Conservation (phyloP, 2,113 vertebrate species). For the Gambusia holbrooki region DNA sequence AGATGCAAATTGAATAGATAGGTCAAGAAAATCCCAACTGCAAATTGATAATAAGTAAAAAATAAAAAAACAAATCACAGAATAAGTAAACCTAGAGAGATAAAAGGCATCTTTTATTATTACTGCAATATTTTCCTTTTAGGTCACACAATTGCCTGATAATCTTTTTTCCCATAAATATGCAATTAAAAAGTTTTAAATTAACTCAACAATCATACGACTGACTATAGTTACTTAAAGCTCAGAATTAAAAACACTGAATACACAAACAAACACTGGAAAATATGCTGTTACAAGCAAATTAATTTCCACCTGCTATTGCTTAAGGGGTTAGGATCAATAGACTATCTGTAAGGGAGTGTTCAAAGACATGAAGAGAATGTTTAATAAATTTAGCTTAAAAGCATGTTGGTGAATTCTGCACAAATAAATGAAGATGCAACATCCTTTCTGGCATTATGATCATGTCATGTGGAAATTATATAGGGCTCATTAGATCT, state of each 20-base stretch:
- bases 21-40: not conserved
- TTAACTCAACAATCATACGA: not conserved
- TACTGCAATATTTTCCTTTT: not conserved
- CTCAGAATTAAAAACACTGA: not conserved
- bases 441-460: constrained; percentile 6
- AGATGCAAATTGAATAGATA: not conserved
- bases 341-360: constrained; percentile 6
- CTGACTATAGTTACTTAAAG: not conserved
- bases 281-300: not conserved
- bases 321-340: constrained; percentile 2
- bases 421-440: constrained; percentile 22
- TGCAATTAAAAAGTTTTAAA: not conserved
- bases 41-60: not conserved
- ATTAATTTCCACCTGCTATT: constrained; percentile 6
- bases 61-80: not conserved
- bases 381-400: constrained; percentile 5
- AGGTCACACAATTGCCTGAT: not conserved
- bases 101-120: not conserved
- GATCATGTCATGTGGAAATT: constrained; percentile 9
- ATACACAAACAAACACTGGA: not conserved
- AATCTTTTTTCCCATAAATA: not conserved
- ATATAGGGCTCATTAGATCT: constrained; percentile 14
- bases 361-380: constrained; percentile 2
- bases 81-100: not conserved
- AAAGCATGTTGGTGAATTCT: constrained; percentile 17